These are phyloP conservation scores for Agonopterix heracliana DNA, from an alignment of 2,888 invertebrate genomes.

Conservation along the genomic window DNA sequence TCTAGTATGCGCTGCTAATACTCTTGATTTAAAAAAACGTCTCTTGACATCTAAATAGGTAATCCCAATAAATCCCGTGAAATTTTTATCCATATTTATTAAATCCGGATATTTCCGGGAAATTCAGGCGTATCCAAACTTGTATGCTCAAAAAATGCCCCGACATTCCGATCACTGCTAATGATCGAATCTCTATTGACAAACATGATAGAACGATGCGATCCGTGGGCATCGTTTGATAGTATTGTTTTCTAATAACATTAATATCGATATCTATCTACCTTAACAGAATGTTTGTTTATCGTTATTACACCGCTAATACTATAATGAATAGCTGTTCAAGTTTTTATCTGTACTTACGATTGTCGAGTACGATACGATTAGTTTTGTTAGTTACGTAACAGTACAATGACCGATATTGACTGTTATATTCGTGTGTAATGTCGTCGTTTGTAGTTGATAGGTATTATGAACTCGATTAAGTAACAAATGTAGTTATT, in stretches of 20 bases:
- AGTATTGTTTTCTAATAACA: constrained; percentile 29
- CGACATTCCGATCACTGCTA: no score
- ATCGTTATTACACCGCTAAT: constrained; percentile 27
- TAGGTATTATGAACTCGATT: neutral
- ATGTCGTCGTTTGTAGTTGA: neutral
- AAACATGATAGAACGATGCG: no score
- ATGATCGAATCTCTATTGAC: no score
- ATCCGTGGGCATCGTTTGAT: constrained; percentile 27
- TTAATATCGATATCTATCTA: constrained; percentile 6
- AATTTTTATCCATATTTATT: no score
- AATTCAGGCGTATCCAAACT: no score
- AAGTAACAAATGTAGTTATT: neutral
- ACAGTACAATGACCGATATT: constrained; percentile 50
- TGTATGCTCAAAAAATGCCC: no score
- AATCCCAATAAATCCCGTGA: no score
- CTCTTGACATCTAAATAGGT: no score
- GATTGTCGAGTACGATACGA: constrained; percentile 18
- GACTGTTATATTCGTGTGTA: constrained; percentile 4
- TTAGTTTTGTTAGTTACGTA: constrained; percentile 13
- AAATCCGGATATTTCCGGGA: no score
- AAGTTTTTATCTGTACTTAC: constrained; percentile 34
- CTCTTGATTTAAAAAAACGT: no score
- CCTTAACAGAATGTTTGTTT: constrained; percentile 14
- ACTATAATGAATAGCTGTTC: constrained; percentile 36
- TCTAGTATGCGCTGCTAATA: no score